Evolutionary conservation across 2,113 vertebrate species (phyloP).

Genomic region (Blennius ocellaris): DNA sequence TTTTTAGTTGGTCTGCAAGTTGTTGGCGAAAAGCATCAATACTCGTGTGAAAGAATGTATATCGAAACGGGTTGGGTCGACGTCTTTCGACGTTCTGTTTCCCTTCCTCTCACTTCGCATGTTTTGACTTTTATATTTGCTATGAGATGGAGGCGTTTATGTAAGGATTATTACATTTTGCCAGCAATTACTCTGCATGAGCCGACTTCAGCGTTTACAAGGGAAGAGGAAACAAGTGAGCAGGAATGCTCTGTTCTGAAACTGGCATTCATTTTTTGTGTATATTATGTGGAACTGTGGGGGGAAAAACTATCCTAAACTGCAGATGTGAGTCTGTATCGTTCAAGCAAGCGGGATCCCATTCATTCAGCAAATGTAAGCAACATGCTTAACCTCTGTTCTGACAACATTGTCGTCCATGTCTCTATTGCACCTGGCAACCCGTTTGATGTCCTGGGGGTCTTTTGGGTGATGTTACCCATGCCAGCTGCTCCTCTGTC

Average conservation of each 20-base stretch:
- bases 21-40: too few relatives aligned
- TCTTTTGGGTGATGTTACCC: slow-evolving; percentile 37
- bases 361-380: background rate
- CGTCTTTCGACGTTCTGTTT: too few relatives aligned
- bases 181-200: too few relatives aligned
- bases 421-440: slow-evolving; percentile 6
- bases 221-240: too few relatives aligned
- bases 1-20: too few relatives aligned
- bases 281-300: background rate
- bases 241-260: background rate
- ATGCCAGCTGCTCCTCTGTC: slow-evolving; percentile 57
- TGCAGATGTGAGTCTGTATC: background rate
- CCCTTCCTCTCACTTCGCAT: too few relatives aligned
- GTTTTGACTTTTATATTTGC: too few relatives aligned
- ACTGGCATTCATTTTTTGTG: background rate
- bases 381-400: background rate
- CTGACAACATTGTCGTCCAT: background rate
- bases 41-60: too few relatives aligned
- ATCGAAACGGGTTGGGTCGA: too few relatives aligned
- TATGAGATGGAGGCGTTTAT: too few relatives aligned
- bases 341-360: too few relatives aligned
- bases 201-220: background rate
- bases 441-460: slow-evolving; percentile 1
- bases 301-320: background rate
- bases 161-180: too few relatives aligned